These are phyloP conservation scores for Trididemnum miniatum DNA, from an alignment of 23 tunicate species.

Conservation along the genomic window DNA sequence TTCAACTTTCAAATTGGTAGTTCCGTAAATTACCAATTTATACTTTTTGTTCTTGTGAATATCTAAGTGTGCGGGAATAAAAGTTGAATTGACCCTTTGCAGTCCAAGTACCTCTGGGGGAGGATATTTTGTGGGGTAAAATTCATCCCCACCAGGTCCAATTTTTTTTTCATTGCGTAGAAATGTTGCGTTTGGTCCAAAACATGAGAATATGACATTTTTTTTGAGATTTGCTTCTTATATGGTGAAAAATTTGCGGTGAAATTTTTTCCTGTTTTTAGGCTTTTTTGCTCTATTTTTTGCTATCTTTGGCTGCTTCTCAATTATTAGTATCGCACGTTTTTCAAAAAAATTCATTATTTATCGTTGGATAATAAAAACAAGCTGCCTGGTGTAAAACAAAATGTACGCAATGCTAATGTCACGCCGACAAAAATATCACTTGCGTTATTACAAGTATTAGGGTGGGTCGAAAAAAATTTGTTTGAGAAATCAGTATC, in stretches of 20 bases:
- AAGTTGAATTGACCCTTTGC: not conserved
- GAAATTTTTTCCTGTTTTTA: not conserved
- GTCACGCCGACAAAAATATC: not conserved
- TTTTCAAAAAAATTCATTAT: not conserved
- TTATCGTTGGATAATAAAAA: not conserved
- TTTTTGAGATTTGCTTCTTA: not conserved
- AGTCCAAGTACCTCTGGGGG: not conserved
- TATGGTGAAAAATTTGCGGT: not conserved
- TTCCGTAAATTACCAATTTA: no score
- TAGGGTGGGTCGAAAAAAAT: no score
- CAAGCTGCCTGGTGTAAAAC: conserved; percentile 1
- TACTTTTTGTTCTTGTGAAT: no score
- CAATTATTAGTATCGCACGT: not conserved
- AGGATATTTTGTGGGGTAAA: not conserved
- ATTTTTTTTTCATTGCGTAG: not conserved
- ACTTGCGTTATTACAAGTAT: not conserved
- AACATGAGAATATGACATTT: not conserved
- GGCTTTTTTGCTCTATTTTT: not conserved
- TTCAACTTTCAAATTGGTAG: no score
- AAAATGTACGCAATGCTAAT: not conserved
- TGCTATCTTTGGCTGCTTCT: not conserved
- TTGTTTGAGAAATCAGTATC: no score
- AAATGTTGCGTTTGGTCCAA: not conserved
- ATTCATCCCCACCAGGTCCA: not conserved
- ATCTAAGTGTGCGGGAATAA: no score